phyloP scores from a whole-genome alignment of 2,113 vertebrate species.

The Lonchura striata region DNA sequence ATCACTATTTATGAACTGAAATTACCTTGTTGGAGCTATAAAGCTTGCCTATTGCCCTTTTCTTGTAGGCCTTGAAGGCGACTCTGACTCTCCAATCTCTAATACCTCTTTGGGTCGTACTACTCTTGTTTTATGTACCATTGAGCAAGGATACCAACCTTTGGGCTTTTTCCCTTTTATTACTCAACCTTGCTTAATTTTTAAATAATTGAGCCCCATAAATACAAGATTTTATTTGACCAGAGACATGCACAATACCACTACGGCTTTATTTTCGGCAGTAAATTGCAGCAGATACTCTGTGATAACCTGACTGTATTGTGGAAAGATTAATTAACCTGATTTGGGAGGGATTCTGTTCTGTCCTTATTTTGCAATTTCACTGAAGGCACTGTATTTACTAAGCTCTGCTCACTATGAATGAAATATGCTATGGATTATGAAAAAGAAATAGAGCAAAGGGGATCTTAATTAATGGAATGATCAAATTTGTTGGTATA shows the following conservation, averaged over 20 bases:
- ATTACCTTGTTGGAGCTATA: background rate
- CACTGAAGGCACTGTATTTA: background rate
- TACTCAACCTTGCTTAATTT: background rate
- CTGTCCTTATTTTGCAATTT: background rate
- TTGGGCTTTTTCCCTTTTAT: background rate
- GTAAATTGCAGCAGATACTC: background rate
- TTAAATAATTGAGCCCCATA: background rate
- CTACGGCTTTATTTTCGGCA: background rate
- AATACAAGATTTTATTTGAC: background rate
- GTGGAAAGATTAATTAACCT: background rate
- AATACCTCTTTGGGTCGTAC: background rate
- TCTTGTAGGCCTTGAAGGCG: background rate
- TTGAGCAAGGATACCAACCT: background rate
- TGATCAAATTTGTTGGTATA: background rate
- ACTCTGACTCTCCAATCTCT: background rate
- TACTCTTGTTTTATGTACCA: background rate
- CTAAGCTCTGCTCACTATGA: background rate
- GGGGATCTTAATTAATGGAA: background rate
- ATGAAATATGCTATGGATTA: background rate
- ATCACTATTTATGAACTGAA: background rate
- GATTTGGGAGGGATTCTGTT: background rate
- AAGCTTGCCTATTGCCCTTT: background rate
- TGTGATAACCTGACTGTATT: background rate
- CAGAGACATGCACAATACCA: fast-evolving
- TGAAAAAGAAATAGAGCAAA: background rate